A percentile compares a stretch with the other conserved stretches of the same genome.
These are phyloP conservation scores for Neolamprologus brichardi DNA, from an alignment of 2,113 vertebrate genomes.

Conservation along the genomic window DNA sequence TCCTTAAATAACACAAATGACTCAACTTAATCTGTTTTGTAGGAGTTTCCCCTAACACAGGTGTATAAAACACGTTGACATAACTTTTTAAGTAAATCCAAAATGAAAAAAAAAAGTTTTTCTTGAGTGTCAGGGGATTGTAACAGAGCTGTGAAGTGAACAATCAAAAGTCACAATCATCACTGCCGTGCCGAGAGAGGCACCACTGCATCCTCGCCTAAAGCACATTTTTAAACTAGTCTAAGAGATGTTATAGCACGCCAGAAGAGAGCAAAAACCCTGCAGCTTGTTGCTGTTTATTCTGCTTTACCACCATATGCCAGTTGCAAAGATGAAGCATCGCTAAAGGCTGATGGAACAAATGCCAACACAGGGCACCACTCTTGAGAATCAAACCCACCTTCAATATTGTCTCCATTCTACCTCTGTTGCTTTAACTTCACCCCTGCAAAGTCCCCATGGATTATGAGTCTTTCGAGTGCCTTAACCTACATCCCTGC, in stretches of 20 bases:
- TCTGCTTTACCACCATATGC: background rate
- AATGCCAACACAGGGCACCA: background rate
- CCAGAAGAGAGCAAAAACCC: background rate
- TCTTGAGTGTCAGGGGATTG: background rate
- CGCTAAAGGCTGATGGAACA: background rate
- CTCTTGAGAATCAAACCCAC: background rate
- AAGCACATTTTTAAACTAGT: background rate
- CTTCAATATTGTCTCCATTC: background rate
- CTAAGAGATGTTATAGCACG: background rate
- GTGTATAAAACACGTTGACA: background rate
- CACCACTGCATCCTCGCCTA: background rate
- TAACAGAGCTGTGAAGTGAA: background rate
- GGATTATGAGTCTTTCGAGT: slow-evolving; percentile 2
- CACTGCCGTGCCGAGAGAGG: background rate
- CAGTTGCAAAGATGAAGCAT: background rate
- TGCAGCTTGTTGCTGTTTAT: background rate
- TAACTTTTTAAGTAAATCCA: background rate
- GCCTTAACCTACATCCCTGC: slow-evolving; percentile 7
- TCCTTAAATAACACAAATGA: background rate
- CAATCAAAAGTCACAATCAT: background rate
- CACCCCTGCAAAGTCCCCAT: background rate
- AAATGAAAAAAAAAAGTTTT: background rate
- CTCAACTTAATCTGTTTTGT: background rate
- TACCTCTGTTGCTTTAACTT: background rate
- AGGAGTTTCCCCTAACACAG: background rate